Evolutionary conservation across 2,888 invertebrate genomes (phyloP), one percentile per base, ranked within the genome.

Genomic region (Machimus atricapillus): DNA sequence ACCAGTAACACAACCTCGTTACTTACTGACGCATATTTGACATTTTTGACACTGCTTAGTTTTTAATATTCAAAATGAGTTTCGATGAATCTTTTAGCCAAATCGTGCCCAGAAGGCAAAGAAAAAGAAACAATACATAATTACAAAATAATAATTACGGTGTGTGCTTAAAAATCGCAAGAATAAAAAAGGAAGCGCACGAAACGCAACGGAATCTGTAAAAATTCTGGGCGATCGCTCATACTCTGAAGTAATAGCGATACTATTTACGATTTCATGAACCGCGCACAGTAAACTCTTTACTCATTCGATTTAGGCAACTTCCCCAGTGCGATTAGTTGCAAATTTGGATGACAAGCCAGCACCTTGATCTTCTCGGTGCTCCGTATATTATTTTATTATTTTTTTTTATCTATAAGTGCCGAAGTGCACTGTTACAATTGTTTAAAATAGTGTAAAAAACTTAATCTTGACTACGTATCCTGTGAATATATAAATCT

Each of bases 1-100:
- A 1, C 4, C 19, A 8, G 8, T 9, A 66, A 66, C 12, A 66
- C 23, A 19, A 23, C 19, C 66, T 9, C 66, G 27, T 66, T 27
- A 52, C 27, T 66, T 66, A 66, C 19, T 66, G 66, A 27, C 23
- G 9, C 27, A 66, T 23, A 23, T 27, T 66, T 66, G 27, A 58
- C 34, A 66, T 82, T 31, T 82, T 82, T 56, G 56, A 16, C 34
- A 34, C 37, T 34, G 37, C 66, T 82, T 58, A 2, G 4, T 8
- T 82, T 0, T 56, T 82, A 78, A 19, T 23, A 82, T 82, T 82
- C 82, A 40, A 37, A 82, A 66, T 82, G 14, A 19, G 82, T 66
- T 31, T 5, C 12, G 34, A 12, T n/a, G 66, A 58, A 82, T 58
- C 37, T 76, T 34, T 8, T n/a, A n/a, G 76, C 37, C 5, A 27